Evolutionary conservation across 2,888 invertebrate genomes (phyloP).

Genomic region (Sthenelais limicola): DNA sequence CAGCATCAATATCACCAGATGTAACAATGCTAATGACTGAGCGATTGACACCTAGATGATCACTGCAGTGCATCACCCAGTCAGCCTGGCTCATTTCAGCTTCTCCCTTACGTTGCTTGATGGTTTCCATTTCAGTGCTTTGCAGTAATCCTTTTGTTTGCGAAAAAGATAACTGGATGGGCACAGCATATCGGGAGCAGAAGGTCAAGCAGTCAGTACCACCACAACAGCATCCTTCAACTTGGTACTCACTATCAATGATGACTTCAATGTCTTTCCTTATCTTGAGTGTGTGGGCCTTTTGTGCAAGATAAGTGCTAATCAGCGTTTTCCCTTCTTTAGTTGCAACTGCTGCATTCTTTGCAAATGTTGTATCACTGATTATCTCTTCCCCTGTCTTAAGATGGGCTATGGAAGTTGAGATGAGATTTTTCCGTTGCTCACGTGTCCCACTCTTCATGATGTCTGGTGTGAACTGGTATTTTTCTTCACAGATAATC

Average conservation of each 20-base stretch:
- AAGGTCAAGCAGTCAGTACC: background rate
- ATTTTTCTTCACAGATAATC: background rate
- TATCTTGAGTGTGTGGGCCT: background rate
- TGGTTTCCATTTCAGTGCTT: background rate
- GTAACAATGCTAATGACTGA: background rate
- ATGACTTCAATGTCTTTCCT: background rate
- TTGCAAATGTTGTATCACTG: background rate
- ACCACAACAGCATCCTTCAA: background rate
- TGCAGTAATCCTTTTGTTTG: background rate
- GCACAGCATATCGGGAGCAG: background rate
- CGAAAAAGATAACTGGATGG: background rate
- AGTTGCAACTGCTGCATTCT: background rate
- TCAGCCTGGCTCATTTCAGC: conserved; percentile 3
- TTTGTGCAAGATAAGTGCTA: background rate
- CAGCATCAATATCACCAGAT: background rate
- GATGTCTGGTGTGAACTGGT: background rate
- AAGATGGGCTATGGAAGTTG: background rate
- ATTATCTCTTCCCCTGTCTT: background rate
- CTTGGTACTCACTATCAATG: background rate
- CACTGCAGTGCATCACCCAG: conserved; percentile 10
- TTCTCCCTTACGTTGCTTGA: conserved; percentile 11
- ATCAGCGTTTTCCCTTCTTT: background rate
- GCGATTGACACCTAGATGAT: background rate
- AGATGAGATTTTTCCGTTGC: background rate
- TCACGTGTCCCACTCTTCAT: background rate